Evolutionary conservation across 2,888 invertebrate genomes (phyloP).

Genomic region (Metallyticus violacea): DNA sequence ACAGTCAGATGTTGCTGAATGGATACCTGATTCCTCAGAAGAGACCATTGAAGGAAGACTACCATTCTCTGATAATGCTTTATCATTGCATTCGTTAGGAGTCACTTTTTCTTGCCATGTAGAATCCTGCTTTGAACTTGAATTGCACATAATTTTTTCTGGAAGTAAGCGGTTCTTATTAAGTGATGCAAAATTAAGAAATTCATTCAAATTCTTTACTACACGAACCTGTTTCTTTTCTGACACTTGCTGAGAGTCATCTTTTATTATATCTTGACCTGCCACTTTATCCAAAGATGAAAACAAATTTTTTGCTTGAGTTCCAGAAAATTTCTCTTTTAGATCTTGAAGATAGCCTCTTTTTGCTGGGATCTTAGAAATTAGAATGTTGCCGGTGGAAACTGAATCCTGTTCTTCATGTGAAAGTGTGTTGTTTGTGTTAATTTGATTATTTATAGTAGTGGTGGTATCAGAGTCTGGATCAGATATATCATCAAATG

Average conservation of each 20-base stretch:
- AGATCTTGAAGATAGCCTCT: slow-evolving; percentile 54
- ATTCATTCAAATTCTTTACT: slow-evolving; percentile 82
- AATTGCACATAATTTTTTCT: slow-evolving; percentile 18
- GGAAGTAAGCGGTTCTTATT: slow-evolving; percentile 53
- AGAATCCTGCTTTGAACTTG: slow-evolving; percentile 15
- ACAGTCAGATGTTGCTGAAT: neutral
- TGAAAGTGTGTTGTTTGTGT: slow-evolving; percentile 4
- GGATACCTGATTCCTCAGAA: neutral
- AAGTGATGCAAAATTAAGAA: slow-evolving; percentile 70
- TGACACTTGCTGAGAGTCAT: slow-evolving; percentile 48
- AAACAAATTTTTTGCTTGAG: slow-evolving; percentile 51
- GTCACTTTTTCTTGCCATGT: slow-evolving; percentile 20
- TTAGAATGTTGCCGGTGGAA: slow-evolving; percentile 46
- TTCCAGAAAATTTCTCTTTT: slow-evolving; percentile 54
- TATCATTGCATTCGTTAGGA: slow-evolving; percentile 22
- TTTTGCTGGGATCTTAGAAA: slow-evolving; percentile 36
- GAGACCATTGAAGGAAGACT: neutral
- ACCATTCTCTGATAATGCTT: slow-evolving; percentile 21
- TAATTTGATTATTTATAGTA: slow-evolving; percentile 30
- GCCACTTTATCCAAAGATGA: slow-evolving; percentile 60
- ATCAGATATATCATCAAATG: slow-evolving; percentile 39
- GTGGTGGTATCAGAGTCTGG: slow-evolving; percentile 40
- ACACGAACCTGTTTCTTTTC: slow-evolving; percentile 45
- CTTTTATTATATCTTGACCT: slow-evolving; percentile 42
- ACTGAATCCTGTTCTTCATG: slow-evolving; percentile 13